These are phyloP conservation scores for Adoxophyes honmai DNA, from an alignment of 1,140 invertebrate genomes.

Conservation along the genomic window DNA sequence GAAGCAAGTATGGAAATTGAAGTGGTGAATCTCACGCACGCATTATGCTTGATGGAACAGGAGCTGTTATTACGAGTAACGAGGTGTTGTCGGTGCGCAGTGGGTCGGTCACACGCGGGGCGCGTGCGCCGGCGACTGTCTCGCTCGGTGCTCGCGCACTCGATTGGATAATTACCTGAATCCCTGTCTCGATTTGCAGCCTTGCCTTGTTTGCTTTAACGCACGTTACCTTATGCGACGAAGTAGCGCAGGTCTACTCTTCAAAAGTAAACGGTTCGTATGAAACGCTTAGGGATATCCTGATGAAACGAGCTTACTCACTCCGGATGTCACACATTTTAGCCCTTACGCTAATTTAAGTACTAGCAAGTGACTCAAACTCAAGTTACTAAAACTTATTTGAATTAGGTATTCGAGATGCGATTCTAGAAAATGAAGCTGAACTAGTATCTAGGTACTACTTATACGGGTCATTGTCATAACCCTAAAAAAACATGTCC, in stretches of 20 bases:
- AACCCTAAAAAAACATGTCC: no score
- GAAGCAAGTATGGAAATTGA: no score
- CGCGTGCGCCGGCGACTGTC: constrained; percentile 43
- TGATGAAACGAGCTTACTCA: no score
- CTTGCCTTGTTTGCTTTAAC: constrained; percentile 37
- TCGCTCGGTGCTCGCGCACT: constrained; percentile 53
- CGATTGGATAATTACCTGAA: constrained; percentile 65
- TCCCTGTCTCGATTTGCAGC: constrained; percentile 51
- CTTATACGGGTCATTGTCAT: no score
- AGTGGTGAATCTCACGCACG: no score
- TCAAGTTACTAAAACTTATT: no score
- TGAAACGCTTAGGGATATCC: neutral
- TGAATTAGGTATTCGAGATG: no score
- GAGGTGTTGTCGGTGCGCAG: constrained; percentile 26
- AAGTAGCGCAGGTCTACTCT: neutral
- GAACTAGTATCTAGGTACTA: no score
- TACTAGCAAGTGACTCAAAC: no score
- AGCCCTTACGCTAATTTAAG: no score
- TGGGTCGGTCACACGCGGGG: constrained; percentile 40
- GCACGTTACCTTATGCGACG: neutral
- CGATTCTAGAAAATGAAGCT: no score
- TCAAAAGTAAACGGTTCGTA: neutral
- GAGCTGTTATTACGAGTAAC: constrained; percentile 18
- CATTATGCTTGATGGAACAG: neutral
- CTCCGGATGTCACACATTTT: no score